Evolutionary conservation across 2,797 vertebrate genomes (phyloP).

Genomic region (Zalophus californianus): DNA sequence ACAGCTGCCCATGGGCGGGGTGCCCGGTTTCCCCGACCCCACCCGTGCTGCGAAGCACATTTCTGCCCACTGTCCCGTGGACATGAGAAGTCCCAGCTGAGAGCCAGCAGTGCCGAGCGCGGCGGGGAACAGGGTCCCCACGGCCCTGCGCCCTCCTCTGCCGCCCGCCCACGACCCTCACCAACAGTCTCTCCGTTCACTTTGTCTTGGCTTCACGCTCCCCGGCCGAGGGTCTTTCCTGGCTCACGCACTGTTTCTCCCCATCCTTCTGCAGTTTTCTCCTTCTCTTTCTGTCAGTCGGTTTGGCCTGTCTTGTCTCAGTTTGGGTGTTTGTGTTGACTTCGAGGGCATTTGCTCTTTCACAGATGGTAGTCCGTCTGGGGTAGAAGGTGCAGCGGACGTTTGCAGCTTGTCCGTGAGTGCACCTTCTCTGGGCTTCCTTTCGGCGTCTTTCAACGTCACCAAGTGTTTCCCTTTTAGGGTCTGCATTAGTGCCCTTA

Average conservation of each 20-base stretch:
- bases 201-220: neutral
- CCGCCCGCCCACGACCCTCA: too few species aligned
- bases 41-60: accelerated
- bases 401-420: too few species aligned
- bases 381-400: too few species aligned
- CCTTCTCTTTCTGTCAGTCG: neutral
- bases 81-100: neutral
- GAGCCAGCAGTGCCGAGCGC: accelerated
- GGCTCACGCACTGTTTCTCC: neutral
- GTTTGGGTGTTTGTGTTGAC: too few species aligned
- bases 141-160: accelerated
- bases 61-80: neutral
- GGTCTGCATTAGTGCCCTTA: neutral
- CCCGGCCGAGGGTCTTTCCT: accelerated
- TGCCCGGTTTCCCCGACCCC: accelerated
- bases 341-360: neutral
- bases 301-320: neutral
- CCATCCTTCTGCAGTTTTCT: too few species aligned
- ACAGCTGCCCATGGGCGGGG: accelerated
- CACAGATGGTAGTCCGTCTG: neutral
- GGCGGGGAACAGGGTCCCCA: accelerated
- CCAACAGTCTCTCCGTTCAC: neutral
- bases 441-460: accelerated
- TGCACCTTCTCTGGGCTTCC: too few species aligned
- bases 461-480: neutral